These are phyloP conservation scores for Holcopasites calliopsidis DNA, from an alignment of 1,140 invertebrate genomes.

Conservation along the genomic window DNA sequence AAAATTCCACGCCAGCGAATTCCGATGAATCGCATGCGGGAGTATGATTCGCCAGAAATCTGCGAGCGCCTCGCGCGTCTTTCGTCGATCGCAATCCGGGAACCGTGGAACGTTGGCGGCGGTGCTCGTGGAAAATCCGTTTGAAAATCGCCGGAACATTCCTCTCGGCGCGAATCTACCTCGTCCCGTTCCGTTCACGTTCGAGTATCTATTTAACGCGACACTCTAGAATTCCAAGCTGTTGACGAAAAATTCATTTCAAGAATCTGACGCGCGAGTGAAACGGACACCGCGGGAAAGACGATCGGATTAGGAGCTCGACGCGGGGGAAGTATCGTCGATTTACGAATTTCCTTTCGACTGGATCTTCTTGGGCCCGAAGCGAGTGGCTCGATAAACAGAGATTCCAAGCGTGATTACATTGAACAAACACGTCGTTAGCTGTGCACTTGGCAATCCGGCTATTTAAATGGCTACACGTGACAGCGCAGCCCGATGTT, in stretches of 20 bases:
- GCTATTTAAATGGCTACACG: slow-evolving; percentile 3
- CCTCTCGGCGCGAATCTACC: too few species aligned
- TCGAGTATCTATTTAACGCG: background rate
- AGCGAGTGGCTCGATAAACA: slow-evolving; percentile 12
- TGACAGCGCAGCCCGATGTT: background rate
- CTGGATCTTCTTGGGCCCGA: too few species aligned
- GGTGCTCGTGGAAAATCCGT: background rate
- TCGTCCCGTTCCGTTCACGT: too few species aligned
- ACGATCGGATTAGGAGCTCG: background rate
- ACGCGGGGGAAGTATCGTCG: background rate
- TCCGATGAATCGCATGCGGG: background rate
- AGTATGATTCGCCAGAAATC: background rate
- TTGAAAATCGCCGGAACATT: background rate
- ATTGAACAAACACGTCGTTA: slow-evolving; percentile 19
- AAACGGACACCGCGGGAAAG: background rate
- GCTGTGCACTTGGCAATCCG: background rate
- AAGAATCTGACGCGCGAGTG: background rate
- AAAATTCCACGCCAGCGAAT: slow-evolving; percentile 3
- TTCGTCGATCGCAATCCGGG: background rate
- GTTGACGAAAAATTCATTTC: too few species aligned
- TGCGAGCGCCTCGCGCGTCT: background rate
- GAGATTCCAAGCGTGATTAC: slow-evolving; percentile 3
- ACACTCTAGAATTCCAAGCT: background rate
- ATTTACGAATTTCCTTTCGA: background rate
- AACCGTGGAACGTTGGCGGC: background rate